Base-by-base conservation (phyloP, 1,140 invertebrate species). In the Zaprionus taronus region DNA sequence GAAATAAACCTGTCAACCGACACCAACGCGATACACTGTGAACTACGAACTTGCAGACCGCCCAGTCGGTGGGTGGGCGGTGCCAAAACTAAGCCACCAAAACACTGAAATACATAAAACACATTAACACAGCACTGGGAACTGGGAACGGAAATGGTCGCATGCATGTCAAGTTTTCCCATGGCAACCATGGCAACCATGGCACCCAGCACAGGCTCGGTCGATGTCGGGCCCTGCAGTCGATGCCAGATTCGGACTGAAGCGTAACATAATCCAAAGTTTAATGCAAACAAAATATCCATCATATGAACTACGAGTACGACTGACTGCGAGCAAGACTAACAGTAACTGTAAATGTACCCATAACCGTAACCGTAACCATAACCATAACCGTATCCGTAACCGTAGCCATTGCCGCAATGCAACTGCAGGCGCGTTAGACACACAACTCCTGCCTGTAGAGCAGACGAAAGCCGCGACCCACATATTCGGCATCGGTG, bases 371-470 rank as follows among this genome's bases (percentile, higher is more conserved):
- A 68, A 74, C 34, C 64, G 24, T 73, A 68, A 74, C 34, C 64
- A 77, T 53, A 53, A 58, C 47, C 55, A 57, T 79, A 58, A 56
- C 53, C 53, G 24, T 47, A 67, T 31, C 26, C n/a, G 28, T 70
- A 51, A 31, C 17, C 47, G 14, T 60, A 28, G 20, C 5, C 44
- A 22, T 53, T 14, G 22, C 58, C 20, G 26, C 51, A 53, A 36
- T 26, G 26, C 34, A 60, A 14, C 51, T 14, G 65, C n/a, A 63
- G 65, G 60, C 47, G 61, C 53, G 22, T 74, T 72, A 92, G 79
- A 74, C 80, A 91, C 94, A 95, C 66, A 91, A 80, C 86, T 94
- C 94, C 92, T 95, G 94, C 44, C 90, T 91, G 79, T 94, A 95
- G 74, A 93, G 90, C 55, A 95, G 75, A 38, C 93, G 93, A 84